Evolutionary conservation across 2,888 invertebrate species (phyloP).

Genomic region (Cephus sareptanus): DNA sequence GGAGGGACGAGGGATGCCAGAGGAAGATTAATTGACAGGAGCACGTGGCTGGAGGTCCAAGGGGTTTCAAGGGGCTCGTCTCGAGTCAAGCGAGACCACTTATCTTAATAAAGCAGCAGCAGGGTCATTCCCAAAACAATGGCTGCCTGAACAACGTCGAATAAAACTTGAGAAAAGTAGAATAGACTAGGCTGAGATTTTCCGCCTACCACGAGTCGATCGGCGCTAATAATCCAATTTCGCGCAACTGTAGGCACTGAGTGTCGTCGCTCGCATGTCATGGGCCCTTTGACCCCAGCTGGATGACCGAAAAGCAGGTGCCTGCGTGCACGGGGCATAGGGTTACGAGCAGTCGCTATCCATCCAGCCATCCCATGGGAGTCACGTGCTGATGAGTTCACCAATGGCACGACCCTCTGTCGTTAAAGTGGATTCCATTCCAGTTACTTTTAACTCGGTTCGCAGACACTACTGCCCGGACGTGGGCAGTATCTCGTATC

Average conservation of each 20-base stretch:
- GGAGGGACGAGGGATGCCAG: conserved; percentile 8
- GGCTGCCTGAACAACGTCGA: background rate
- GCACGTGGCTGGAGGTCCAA: conserved; percentile 13
- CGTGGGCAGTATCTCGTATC: background rate
- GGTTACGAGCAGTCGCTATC: background rate
- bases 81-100: conserved; percentile 21
- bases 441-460: conserved; percentile 18
- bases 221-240: conserved; percentile 16
- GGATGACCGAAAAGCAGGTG: conserved; percentile 10
- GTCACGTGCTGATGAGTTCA: conserved; percentile 25
- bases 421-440: conserved; percentile 31
- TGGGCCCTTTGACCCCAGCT: conserved; percentile 24
- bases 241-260: conserved; percentile 7
- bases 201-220: background rate
- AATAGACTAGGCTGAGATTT: background rate
- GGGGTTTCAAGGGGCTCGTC: background rate
- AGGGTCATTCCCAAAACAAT: conserved; percentile 16
- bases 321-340: background rate
- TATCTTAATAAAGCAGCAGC: conserved; percentile 22
- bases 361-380: conserved; percentile 23
- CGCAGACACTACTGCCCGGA: conserved; percentile 1
- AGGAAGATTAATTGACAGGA: conserved; percentile 27
- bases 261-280: conserved; percentile 21
- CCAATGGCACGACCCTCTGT: conserved; percentile 18
- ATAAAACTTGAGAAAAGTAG: no score